Conservation (phyloP, 2,797 vertebrate genomes). For the Gambelia wislizenii region DNA sequence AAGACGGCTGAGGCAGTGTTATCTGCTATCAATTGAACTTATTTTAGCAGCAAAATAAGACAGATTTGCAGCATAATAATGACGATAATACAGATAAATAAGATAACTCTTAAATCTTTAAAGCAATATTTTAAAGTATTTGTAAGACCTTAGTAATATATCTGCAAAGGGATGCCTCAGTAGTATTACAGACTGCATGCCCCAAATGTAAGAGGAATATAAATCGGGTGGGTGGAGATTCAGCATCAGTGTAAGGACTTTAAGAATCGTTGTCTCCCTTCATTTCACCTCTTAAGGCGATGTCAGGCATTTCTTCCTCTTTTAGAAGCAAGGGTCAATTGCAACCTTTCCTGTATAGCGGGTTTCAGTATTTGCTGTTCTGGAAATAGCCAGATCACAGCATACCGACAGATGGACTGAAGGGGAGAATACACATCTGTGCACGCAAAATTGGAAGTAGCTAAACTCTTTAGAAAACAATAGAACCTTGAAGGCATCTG, state of each 20-base stretch:
- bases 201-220: constrained; percentile 13
- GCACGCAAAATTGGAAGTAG: background rate
- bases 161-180: background rate
- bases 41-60: constrained; percentile 66
- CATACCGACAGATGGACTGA: background rate
- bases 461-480: background rate
- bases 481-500: background rate
- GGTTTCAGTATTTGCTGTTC: background rate
- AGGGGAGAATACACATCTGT: background rate
- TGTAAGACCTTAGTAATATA: constrained; percentile 49
- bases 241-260: background rate
- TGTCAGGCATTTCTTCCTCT: background rate
- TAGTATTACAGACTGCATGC: background rate
- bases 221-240: background rate
- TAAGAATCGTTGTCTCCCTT: background rate
- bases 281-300: background rate
- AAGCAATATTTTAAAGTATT: constrained; percentile 44
- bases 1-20: constrained; percentile 67
- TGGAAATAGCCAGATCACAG: constrained; percentile 12
- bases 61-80: constrained; percentile 68
- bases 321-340: no score
- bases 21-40: constrained; percentile 68
- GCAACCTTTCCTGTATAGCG: background rate
- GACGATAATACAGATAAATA: constrained; percentile 60
- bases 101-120: constrained; percentile 65